A percentile compares a stretch with the other conserved stretches of the same genome.
These are phyloP conservation scores for Nannoperca obscura DNA, from an alignment of 2,797 vertebrate species.

Conservation along the genomic window DNA sequence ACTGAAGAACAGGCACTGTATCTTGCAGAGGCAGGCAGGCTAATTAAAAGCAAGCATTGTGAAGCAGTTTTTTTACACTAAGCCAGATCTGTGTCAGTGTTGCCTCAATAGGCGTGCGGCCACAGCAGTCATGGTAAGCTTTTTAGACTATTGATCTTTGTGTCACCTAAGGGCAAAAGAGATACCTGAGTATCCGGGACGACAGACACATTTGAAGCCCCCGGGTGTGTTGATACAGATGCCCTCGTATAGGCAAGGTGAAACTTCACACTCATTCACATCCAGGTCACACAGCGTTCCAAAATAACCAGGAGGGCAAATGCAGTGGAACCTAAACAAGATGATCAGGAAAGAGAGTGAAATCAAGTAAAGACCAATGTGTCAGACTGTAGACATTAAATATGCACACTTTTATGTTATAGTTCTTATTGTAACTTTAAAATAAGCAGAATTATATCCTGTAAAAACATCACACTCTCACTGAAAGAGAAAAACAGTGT, in stretches of 20 bases:
- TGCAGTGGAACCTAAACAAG: slow-evolving; percentile 84
- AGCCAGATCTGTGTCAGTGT: slow-evolving; percentile 75
- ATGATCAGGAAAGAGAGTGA: slow-evolving; percentile 46
- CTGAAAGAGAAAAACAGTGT: neutral
- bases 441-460: neutral
- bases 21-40: slow-evolving; percentile 57
- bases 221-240: slow-evolving; percentile 87
- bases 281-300: slow-evolving; percentile 88
- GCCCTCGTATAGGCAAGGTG: slow-evolving; percentile 87
- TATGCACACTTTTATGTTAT: neutral
- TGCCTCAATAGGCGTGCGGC: slow-evolving; percentile 47
- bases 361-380: slow-evolving; percentile 6
- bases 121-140: slow-evolving; percentile 71
- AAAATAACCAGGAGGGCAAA: slow-evolving; percentile 85
- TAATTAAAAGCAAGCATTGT: slow-evolving; percentile 78
- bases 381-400: neutral
- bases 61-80: slow-evolving; percentile 48
- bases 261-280: slow-evolving; percentile 88
- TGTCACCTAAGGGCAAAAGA: slow-evolving; percentile 71
- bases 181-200: slow-evolving; percentile 88
- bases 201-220: slow-evolving; percentile 86
- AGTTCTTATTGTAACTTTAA: neutral
- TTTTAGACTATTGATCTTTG: slow-evolving; percentile 82
- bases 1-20: slow-evolving; percentile 52
- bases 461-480: neutral